phyloP scores from a whole-genome alignment of 2,113 vertebrate genomes.

The Mirounga angustirostris region DNA sequence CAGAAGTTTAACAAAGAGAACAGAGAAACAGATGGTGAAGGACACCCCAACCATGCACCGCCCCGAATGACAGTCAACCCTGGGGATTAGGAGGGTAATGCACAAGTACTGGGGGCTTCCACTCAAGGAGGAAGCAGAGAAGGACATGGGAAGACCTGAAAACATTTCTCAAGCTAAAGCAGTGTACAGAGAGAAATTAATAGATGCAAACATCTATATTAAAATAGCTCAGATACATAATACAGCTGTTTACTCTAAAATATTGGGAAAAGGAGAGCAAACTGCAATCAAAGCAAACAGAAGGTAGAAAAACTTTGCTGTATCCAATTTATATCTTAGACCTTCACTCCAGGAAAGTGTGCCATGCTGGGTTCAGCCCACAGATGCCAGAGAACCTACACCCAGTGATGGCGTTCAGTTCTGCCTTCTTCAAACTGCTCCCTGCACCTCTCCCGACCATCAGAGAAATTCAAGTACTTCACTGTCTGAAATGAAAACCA shows the following conservation, averaged over 20 bases:
- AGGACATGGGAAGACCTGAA: neutral
- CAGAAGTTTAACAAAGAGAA: neutral
- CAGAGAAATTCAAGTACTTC: neutral
- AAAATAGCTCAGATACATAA: neutral
- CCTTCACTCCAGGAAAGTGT: neutral
- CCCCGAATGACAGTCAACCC: too few species aligned
- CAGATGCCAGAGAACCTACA: too few species aligned
- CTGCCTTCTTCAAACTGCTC: neutral
- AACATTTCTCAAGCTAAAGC: neutral
- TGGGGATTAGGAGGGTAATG: neutral
- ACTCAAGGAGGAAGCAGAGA: neutral
- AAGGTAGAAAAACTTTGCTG: neutral
- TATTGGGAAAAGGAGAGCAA: neutral
- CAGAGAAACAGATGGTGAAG: neutral
- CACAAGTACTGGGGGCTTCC: too few species aligned
- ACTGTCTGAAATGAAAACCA: neutral
- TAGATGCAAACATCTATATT: neutral
- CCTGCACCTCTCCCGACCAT: neutral
- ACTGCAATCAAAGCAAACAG: neutral
- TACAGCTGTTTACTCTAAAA: neutral
- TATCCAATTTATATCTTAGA: neutral
- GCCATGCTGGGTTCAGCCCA: neutral
- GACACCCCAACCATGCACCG: accelerated
- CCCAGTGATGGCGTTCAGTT: too few species aligned
- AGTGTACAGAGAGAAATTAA: neutral